Evolutionary conservation across 2,113 vertebrate genomes (phyloP), one percentile per base, ranked within the genome.

Genomic region (Tauraco erythrolophus): DNA sequence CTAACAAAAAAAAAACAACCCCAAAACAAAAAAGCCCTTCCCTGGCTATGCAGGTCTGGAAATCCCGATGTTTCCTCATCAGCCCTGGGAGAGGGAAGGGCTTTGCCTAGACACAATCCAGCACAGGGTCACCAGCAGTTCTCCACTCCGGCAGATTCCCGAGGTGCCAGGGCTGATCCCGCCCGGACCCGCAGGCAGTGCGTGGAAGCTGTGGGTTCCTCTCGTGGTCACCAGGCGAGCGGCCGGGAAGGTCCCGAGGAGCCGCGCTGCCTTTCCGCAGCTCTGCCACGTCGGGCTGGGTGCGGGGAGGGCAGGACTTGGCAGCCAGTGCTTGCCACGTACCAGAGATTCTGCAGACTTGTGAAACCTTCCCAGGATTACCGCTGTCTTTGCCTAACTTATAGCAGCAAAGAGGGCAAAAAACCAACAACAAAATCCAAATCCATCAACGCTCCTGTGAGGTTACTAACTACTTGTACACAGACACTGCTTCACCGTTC

Each of bases 331-430:
- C 31, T 50, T 5, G 35, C 33, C 7, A 21, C 11, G 33, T 6
- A 25, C 48, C 5, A 1, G 37, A 7, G 19, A 10, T 58, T 37
- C 93, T 48, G n/a, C 56, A 46, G 81, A 57, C 28, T 69, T 15
- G 31, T 2, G 58, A 14, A 46, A 27, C 27, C 0, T 13, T 31
- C 71, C 61, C 61, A 13, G 57, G 37, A 17, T 35, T 22, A 6
- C 61, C 46, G 62, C 77, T 54, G 80, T 10, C 68, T 72, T 16
- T 58, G 50, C 85, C 43, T 19, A 2, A 39, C 4, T 41, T 61
- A 21, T 0, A 53, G 68, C 0, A 2, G 53, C 62, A 45, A 43
- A 80, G 62, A 62, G 33, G 68, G 37, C 10, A 6, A 28, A 22
- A 54, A 66, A 28, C 4, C 24, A 53, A 7, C 35, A 43, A 30